Evolutionary conservation across 2,113 vertebrate species (phyloP).

Genomic region (Bubo scandiacus): DNA sequence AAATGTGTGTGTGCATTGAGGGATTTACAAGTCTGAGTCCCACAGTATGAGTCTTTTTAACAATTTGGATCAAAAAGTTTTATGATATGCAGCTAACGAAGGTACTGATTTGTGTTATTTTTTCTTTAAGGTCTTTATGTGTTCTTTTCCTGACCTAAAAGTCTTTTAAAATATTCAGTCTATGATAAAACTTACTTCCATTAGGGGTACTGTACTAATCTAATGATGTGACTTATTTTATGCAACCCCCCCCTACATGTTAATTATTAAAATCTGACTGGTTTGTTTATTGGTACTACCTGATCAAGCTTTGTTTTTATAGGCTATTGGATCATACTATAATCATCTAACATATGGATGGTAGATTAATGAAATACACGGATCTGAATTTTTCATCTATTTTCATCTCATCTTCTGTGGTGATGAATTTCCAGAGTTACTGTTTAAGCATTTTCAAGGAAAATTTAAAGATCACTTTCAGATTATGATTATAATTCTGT

Average conservation of each 20-base stretch:
- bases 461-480: neutral
- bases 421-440: neutral
- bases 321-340: neutral
- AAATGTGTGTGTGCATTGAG: neutral
- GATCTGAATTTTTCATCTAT: neutral
- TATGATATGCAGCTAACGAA: neutral
- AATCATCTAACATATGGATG: neutral
- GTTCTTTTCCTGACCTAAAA: neutral
- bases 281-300: neutral
- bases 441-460: neutral
- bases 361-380: neutral
- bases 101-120: neutral
- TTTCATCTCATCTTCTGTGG: neutral
- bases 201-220: neutral
- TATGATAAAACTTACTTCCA: neutral
- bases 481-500: neutral
- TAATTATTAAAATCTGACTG: neutral
- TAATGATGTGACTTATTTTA: neutral
- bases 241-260: neutral
- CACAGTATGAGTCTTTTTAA: neutral
- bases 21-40: neutral
- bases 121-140: neutral
- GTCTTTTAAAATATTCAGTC: neutral
- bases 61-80: neutral
- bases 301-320: neutral